Evolutionary conservation across 2,113 vertebrate species (phyloP).

Genomic region (Perca flavescens): DNA sequence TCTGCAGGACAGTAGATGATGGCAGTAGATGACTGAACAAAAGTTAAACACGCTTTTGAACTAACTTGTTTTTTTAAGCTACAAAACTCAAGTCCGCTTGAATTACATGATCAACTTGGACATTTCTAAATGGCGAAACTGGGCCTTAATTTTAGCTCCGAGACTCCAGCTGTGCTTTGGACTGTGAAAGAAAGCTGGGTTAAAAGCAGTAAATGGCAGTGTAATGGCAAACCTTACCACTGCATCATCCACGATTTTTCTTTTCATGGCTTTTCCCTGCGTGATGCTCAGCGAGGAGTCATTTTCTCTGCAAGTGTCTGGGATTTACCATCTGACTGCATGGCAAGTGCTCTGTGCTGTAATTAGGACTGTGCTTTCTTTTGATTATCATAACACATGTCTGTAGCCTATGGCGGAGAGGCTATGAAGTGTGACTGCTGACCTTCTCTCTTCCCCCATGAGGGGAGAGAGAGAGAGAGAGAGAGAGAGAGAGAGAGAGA

Average conservation of each 20-base stretch:
- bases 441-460: conserved; percentile 63
- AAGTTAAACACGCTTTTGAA: not conserved
- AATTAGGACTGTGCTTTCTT: conserved; percentile 70
- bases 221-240: conserved; percentile 46
- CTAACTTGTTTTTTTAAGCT: conserved; percentile 4
- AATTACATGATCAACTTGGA: conserved; percentile 27
- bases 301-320: conserved; percentile 37
- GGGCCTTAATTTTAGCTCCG: conserved; percentile 19
- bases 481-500: conserved; percentile 30
- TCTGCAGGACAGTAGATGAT: conserved; percentile 10
- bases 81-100: not conserved
- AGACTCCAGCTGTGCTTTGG: conserved; percentile 36
- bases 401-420: conserved; percentile 51
- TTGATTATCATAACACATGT: conserved; percentile 69
- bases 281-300: conserved; percentile 26
- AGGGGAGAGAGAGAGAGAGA: conserved; percentile 37
- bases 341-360: conserved; percentile 42
- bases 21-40: not conserved
- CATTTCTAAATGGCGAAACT: conserved; percentile 18
- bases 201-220: no score
- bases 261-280: conserved; percentile 13
- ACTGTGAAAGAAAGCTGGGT: no score
- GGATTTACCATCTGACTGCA: conserved; percentile 48
- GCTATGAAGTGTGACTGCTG: conserved; percentile 64
- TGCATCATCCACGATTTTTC: conserved; percentile 27